Percentiles rank a stretch among this genome's conserved stretches.
Conservation (phyloP, 2,888 invertebrate genomes). For the Orthonychiurus folsomi region DNA sequence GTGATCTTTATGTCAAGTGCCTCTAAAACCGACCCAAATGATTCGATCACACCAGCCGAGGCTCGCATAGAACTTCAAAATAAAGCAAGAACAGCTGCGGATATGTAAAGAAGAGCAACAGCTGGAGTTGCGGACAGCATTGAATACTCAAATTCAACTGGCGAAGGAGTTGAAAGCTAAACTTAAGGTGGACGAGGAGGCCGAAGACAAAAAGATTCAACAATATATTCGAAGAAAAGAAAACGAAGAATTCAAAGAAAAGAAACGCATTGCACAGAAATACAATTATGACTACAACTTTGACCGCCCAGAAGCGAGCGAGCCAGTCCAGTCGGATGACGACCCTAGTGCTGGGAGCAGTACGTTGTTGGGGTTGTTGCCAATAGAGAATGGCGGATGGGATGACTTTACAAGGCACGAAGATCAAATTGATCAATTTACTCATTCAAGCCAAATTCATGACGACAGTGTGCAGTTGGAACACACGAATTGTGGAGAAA, state of each 20-base stretch:
- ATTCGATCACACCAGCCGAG: too few species aligned
- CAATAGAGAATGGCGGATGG: background rate
- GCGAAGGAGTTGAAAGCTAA: conserved; percentile 17
- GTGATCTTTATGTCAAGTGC: conserved; percentile 7
- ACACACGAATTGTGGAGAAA: too few species aligned
- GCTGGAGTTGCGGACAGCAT: too few species aligned
- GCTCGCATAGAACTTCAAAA: background rate
- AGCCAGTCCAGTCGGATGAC: background rate
- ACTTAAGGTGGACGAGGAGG: conserved; percentile 11
- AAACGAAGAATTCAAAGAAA: conserved; percentile 21
- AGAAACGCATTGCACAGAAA: conserved; percentile 23
- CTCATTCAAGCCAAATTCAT: too few species aligned
- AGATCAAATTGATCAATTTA: background rate
- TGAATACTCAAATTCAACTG: conserved; percentile 25
- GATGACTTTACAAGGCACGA: background rate
- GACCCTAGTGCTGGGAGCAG: background rate
- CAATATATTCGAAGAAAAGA: conserved; percentile 19
- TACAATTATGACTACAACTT: too few species aligned
- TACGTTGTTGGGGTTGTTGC: background rate
- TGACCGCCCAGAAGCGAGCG: background rate
- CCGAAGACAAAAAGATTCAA: conserved; percentile 18
- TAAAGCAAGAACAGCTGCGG: too few species aligned
- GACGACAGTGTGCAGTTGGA: too few species aligned
- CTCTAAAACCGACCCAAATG: conserved; percentile 18
- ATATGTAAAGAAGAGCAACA: conserved; percentile 17